These are phyloP conservation scores for Charadrius vociferus DNA, from an alignment of 2,113 vertebrate species.

Conservation along the genomic window DNA sequence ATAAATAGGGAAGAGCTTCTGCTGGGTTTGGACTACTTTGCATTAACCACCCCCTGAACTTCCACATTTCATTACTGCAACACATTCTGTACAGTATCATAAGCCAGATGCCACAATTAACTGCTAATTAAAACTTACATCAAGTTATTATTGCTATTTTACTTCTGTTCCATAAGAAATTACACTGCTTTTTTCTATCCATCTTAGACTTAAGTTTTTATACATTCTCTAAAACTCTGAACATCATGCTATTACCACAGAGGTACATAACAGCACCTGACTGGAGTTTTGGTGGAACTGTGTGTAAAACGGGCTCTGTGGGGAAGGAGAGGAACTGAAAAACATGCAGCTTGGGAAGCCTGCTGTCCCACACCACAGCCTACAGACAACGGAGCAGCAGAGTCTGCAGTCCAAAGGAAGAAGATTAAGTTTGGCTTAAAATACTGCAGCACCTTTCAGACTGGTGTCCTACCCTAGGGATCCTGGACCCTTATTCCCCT, in stretches of 20 bases:
- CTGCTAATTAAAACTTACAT: not conserved
- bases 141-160: not conserved
- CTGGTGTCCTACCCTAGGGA: not conserved
- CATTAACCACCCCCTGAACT: not conserved
- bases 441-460: not conserved
- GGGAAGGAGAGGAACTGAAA: not conserved
- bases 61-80: not conserved
- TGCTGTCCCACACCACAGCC: not conserved
- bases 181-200: not conserved
- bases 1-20: not conserved
- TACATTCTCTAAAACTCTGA: not conserved
- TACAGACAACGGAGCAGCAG: not conserved
- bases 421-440: not conserved
- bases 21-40: not conserved
- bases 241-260: not conserved
- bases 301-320: not conserved
- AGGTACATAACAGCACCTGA: rapidly evolving
- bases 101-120: not conserved
- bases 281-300: not conserved
- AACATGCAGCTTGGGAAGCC: not conserved
- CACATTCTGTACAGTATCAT: not conserved
- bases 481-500: not conserved
- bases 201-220: not conserved
- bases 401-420: not conserved
- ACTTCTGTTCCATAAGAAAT: not conserved